Evolutionary conservation across 1,140 invertebrate species (phyloP).

Genomic region (Calephelis virginiensis): DNA sequence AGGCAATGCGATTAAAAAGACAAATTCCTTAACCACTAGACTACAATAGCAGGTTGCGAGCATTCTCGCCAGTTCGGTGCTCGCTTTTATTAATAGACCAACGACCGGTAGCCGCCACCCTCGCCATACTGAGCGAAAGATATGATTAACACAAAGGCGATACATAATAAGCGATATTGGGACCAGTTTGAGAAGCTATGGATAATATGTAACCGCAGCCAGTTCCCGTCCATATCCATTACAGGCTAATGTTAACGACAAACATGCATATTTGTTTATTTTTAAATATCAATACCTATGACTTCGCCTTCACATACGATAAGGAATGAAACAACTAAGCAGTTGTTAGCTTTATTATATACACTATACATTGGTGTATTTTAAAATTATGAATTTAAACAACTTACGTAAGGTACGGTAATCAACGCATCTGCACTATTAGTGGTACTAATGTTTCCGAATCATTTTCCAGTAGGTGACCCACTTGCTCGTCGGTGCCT

Average conservation of each 20-base stretch:
- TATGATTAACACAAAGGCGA: constrained; percentile 75
- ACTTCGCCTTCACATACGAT: background rate
- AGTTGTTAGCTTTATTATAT: no score
- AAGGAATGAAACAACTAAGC: background rate
- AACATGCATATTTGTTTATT: constrained; percentile 19
- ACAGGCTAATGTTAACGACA: constrained; percentile 37
- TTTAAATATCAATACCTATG: background rate
- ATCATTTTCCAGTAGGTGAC: no score
- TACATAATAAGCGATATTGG: constrained; percentile 73
- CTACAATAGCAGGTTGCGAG: constrained; percentile 70
- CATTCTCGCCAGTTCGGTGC: constrained; percentile 53
- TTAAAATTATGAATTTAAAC: no score
- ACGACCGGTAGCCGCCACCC: constrained; percentile 60
- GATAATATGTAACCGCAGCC: constrained; percentile 60
- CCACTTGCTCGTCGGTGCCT: no score
- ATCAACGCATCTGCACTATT: no score
- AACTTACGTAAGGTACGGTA: no score
- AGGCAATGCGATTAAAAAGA: constrained; percentile 75
- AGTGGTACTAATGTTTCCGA: no score
- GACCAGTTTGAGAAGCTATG: constrained; percentile 66
- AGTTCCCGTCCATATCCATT: constrained; percentile 61
- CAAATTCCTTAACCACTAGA: constrained; percentile 73
- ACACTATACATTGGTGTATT: no score
- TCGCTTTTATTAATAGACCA: constrained; percentile 71
- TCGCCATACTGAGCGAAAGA: constrained; percentile 66